Conservation (phyloP, 2,113 vertebrate species). For the Corvus hawaiiensis region DNA sequence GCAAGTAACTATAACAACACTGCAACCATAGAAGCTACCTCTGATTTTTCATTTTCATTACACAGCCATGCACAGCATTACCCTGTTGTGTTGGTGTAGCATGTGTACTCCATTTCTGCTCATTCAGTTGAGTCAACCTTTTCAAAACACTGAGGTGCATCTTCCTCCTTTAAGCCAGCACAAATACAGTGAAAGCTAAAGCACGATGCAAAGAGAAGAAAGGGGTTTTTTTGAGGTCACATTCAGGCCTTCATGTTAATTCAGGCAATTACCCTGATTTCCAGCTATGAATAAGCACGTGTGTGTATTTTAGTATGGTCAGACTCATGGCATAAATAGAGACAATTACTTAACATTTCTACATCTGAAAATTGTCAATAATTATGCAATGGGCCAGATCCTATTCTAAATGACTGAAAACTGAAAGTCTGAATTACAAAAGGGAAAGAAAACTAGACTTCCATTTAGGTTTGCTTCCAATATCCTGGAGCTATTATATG, state of each 20-base stretch:
- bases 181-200: not conserved
- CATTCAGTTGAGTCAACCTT: not conserved
- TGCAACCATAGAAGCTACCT: not conserved
- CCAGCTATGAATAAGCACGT: not conserved
- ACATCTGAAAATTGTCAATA: not conserved
- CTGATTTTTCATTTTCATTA: not conserved
- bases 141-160: not conserved
- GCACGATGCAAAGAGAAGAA: rapidly evolving
- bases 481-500: not conserved
- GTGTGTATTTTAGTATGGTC: not conserved
- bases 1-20: not conserved
- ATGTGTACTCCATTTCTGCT: not conserved
- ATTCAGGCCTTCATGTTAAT: not conserved
- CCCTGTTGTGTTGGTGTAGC: not conserved
- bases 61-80: not conserved
- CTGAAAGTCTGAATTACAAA: not conserved
- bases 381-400: not conserved
- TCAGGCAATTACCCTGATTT: not conserved
- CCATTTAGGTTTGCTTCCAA: not conserved
- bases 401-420: not conserved
- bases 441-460: not conserved
- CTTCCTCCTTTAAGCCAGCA: not conserved
- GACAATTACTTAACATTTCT: not conserved
- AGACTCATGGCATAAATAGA: not conserved
- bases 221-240: not conserved